Evolutionary conservation across 2,888 invertebrate genomes (phyloP), one percentile per base, ranked within the genome.

Genomic region (Muscina levida): DNA sequence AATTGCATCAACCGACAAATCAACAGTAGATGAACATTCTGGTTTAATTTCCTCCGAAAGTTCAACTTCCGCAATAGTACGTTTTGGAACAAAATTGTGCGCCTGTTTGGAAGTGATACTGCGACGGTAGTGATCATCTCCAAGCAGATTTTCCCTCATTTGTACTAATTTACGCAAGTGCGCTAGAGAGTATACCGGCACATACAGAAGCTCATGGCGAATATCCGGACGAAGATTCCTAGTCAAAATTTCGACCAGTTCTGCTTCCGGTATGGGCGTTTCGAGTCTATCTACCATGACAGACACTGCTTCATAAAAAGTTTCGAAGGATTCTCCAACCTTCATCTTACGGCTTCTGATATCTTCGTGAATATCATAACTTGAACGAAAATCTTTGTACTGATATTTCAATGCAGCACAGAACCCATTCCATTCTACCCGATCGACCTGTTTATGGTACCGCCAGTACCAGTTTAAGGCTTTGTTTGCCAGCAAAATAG

Each of bases 301-400:
- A 51, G 56, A 5, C 1, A 56, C 56, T 26, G 26, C 24, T 26
- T 56, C 56, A 56, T 56, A 56, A 26, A 13, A 56, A 1, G 26
- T 26, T 56, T 56, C 56, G 26, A 56, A 56, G 1, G 53, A 17
- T 22, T 53, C 22, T 1, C 17, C 17, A 4, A 31, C 26, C 2
- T 48, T 46, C 65, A 76, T 76, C 17, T 76, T 80, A 10, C 76
- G 51, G 31, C 66, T 73, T 24, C 80, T 56, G 4, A 79, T 72
- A 10, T 62, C 68, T 71, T 79, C 72, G 1, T 24, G 19, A 19
- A 79, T 53, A 19, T 79, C 79, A 56, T 46, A 72, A 17, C 51
- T 37, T 0, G 65, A 66, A n/a, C 73, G 59, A 15, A 62, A 51
- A 39, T 73, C 78, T 10, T 72, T 67, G 37, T 72, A 70, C 51